Evolutionary conservation across 2,113 vertebrate species (phyloP), one percentile per base, ranked within the genome.

Genomic region (Thunnus thynnus): DNA sequence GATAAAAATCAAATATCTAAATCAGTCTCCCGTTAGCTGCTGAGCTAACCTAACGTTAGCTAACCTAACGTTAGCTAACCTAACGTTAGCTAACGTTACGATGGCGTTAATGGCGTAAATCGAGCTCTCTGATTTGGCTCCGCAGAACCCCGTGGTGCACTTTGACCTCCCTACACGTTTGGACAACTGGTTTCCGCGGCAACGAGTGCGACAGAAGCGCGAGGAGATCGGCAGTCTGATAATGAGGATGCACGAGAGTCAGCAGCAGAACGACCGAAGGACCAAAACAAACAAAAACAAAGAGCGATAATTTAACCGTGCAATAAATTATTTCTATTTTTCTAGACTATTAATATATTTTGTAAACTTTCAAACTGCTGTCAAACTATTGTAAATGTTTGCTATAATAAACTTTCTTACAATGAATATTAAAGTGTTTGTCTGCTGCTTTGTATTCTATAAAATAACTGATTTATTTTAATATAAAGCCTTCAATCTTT

Each of bases 121-220:
- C 0, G 0, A 54, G 56, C 62, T 48, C 1, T 89, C 75, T 84
- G 81, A 85, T 92, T 22, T 86, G 82, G 68, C 63, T 89, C 82
- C 63, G 13, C 94, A 99, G 98, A 96, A 98, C 90, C 98, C 97
- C 0, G 95, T 98, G 71, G 94, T 97, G 90, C 95, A 97, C 92
- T 98, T 99, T 84, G 96, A 97, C 50, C 91, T 95, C 41, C 97
- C 97, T 0, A 60, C 97, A 48, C 89, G 93, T 32, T 92, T 99
- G 88, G 96, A 97, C 57, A 91, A 85, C 22, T 99, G 98, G 98
- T 99, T 99, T 91, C 96, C 96, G 56, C 96, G 95, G 75, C 96
- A 96, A 32, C 92, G 89, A 30, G 97, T 97, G 55, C 96, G 95
- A 78, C 95, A 89, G 91, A 99, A 99, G 89, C 95, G 98, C 13